Evolutionary conservation across 2,113 vertebrate genomes (phyloP).

Genomic region (Zosterops japonicus): DNA sequence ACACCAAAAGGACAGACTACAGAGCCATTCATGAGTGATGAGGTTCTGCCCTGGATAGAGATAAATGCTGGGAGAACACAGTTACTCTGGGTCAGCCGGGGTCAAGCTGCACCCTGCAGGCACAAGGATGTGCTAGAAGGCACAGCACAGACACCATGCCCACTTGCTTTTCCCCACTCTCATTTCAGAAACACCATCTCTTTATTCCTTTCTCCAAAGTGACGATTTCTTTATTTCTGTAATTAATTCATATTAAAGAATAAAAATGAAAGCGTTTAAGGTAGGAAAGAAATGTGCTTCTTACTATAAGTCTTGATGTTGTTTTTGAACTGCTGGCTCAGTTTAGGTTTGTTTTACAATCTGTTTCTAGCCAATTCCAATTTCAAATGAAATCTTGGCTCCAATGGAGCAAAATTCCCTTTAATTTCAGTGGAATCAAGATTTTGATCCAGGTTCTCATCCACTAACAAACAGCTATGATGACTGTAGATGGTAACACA

Average conservation of each 20-base stretch:
- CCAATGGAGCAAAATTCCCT: slow-evolving; percentile 19
- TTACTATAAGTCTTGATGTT: neutral
- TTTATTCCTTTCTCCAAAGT: neutral
- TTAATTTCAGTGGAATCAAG: slow-evolving; percentile 29
- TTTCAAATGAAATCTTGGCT: slow-evolving; percentile 39
- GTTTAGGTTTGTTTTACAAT: slow-evolving; percentile 34
- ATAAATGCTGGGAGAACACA: neutral
- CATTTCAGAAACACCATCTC: neutral
- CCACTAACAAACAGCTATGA: neutral
- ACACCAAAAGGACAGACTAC: neutral
- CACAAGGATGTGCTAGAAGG: neutral
- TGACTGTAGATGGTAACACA: neutral
- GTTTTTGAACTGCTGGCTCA: slow-evolving; percentile 26
- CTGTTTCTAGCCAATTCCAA: slow-evolving; percentile 36
- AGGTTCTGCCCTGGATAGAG: neutral
- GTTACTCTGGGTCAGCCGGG: accelerated
- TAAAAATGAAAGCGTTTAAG: neutral
- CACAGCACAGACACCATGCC: neutral
- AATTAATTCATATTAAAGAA: neutral
- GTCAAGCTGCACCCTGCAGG: neutral
- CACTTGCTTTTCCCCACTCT: neutral
- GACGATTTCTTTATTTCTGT: neutral
- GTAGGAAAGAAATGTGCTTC: neutral
- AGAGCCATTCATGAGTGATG: neutral
- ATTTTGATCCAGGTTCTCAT: slow-evolving; percentile 25